phyloP scores from a whole-genome alignment of 2,888 invertebrate species.

The Harpalus rubripes region DNA sequence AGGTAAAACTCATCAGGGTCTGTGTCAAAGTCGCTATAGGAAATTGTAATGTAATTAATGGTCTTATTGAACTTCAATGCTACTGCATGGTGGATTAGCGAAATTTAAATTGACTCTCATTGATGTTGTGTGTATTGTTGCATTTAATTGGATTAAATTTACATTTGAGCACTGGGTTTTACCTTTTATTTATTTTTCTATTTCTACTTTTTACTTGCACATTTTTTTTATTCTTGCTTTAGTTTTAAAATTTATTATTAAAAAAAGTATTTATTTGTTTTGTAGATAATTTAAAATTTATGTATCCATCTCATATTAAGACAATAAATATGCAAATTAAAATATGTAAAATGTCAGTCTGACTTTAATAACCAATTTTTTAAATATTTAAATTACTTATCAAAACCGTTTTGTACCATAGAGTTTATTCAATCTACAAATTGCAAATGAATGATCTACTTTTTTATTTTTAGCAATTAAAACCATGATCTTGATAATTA shows the following conservation, averaged over 20 bases:
- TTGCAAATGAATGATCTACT: slow-evolving; percentile 32
- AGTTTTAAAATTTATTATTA: background rate
- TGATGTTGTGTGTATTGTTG: slow-evolving; percentile 26
- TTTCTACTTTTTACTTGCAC: background rate
- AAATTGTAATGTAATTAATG: slow-evolving; percentile 33
- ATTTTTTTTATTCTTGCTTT: background rate
- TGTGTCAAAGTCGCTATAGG: slow-evolving; percentile 24
- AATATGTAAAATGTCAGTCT: slow-evolving; percentile 29
- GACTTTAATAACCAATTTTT: slow-evolving; percentile 32
- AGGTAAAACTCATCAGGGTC: slow-evolving; percentile 26
- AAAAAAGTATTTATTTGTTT: slow-evolving; percentile 4
- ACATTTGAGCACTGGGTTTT: background rate
- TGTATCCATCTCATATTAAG: background rate
- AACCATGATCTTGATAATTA: slow-evolving; percentile 15
- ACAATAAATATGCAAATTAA: slow-evolving; percentile 25
- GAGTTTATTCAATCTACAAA: slow-evolving; percentile 25
- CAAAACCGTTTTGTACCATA: slow-evolving; percentile 17
- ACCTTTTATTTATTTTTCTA: background rate
- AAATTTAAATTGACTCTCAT: slow-evolving; percentile 19
- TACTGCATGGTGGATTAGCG: background rate
- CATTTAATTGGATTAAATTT: slow-evolving; percentile 33
- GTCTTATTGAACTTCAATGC: slow-evolving; percentile 38
- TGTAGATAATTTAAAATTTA: slow-evolving; percentile 11
- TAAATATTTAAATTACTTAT: slow-evolving; percentile 29
- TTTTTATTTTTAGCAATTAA: slow-evolving; percentile 16